phyloP scores from a whole-genome alignment of 2,797 vertebrate genomes.

The Hemitrygon akajei region DNA sequence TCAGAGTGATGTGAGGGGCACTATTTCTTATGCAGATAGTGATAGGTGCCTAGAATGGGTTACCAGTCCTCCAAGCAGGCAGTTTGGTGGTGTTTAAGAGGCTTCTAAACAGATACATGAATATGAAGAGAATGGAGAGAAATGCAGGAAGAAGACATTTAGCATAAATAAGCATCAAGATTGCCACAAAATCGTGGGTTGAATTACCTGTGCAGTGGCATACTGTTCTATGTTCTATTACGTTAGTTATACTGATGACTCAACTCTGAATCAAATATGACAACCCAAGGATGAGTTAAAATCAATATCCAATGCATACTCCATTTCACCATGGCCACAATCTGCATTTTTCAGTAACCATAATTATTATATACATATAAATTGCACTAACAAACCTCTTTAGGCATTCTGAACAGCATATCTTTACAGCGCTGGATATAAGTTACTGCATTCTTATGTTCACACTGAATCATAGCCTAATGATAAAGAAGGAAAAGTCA shows the following conservation, averaged over 20 bases:
- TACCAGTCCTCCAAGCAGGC: no score
- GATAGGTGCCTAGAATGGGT: no score
- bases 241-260: not conserved
- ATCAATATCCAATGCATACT: not conserved
- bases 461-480: conserved; percentile 72
- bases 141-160: no score
- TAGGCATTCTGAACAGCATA: conserved; percentile 72
- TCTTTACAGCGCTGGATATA: conserved; percentile 75
- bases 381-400: conserved; percentile 60
- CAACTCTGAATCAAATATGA: not conserved
- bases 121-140: no score
- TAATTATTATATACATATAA: not conserved
- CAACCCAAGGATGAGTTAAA: not conserved
- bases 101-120: no score
- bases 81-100: no score
- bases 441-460: conserved; percentile 66
- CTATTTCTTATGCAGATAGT: no score
- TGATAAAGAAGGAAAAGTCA: not conserved
- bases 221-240: not conserved
- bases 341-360: not conserved
- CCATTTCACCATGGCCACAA: not conserved
- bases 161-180: no score
- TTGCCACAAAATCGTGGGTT: no score
- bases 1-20: no score
- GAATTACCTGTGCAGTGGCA: no score